Evolutionary conservation across 2,113 vertebrate species (phyloP).

Genomic region (Serinus canaria): DNA sequence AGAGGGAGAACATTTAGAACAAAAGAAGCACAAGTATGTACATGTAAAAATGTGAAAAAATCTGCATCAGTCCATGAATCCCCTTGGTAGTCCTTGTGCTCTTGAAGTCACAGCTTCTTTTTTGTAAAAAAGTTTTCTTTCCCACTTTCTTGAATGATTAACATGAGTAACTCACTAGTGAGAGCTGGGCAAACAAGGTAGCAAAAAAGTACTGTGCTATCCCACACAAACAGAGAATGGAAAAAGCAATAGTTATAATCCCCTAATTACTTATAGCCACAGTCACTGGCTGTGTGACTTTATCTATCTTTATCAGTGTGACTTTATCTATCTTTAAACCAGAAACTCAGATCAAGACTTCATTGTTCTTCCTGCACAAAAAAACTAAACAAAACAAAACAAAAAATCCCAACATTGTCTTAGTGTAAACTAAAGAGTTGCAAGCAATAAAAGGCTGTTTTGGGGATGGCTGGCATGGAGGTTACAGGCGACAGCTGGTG

Average conservation of each 20-base stretch:
- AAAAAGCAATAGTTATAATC: not conserved
- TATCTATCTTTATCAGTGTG: too few species aligned
- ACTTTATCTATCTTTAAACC: not conserved
- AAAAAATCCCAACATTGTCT: not conserved
- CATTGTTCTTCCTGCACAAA: not conserved
- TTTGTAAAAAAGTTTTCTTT: not conserved
- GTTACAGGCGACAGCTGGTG: constrained; percentile 61
- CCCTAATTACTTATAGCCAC: not conserved
- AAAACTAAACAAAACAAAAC: not conserved
- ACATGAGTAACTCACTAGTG: not conserved
- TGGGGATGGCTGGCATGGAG: constrained; percentile 31
- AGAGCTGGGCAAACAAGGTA: not conserved
- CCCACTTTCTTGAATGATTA: not conserved
- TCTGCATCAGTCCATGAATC: not conserved
- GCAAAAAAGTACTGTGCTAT: not conserved
- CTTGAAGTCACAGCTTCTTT: not conserved
- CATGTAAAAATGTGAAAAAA: not conserved
- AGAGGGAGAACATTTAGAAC: not conserved
- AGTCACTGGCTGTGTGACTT: not conserved
- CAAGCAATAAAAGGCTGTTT: constrained; percentile 35
- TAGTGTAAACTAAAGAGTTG: constrained; percentile 10
- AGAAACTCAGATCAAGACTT: not conserved
- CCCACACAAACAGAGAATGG: not conserved
- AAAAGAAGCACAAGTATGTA: not conserved
- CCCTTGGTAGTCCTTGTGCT: not conserved